Base-by-base conservation (phyloP, 2,797 vertebrate genomes). In the Babyrousa celebensis region DNA sequence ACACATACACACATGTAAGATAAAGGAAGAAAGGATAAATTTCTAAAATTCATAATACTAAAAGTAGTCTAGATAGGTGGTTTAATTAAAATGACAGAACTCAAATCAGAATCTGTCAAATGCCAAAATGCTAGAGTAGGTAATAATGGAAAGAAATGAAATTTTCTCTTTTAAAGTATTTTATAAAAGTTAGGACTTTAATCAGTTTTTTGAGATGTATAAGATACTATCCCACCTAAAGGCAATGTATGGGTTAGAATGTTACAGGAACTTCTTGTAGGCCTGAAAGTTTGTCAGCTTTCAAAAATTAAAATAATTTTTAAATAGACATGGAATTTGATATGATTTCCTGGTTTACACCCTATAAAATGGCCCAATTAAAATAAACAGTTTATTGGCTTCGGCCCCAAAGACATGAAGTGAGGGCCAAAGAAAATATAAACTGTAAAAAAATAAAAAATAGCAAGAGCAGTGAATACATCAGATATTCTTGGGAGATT, bases 221-320 rank as follows among this genome's bases (percentile, higher is more conserved):
- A 90, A 27, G 25, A 14, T 89, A 12, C 48, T 95, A 20, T 68
- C 79, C 32, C 60, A 83, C 11, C 52, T 52, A 74, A 87, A 85
- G 62, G 20, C 25, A 84, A n/a, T 12, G 77, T 29, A 52, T 79
- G 52, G 36, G 75, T 10, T 54, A 78, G 79, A 68, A 68, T 70
- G 58, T 60, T 60, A 74, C 20, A 40, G 56, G 74, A 71, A 63
- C 25, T 85, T 85, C 68, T 74, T 85, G 25, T 18, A 85, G 17
- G 67, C n/a, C 12, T 68, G 58, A 36, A 85, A 86, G 60, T 79
- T 89, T 82, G 85, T 79, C 62, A 94, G 87, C 9, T 87, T 93
- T 91, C 32, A 95, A 94, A 68, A 95, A 91, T 85, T 88, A 83
- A 82, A 95, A 63, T 84, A 67, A 92, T 88, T 95, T 87, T 43